Conservation (phyloP, 2,797 vertebrate genomes). For the Passerculus sandwichensis region DNA sequence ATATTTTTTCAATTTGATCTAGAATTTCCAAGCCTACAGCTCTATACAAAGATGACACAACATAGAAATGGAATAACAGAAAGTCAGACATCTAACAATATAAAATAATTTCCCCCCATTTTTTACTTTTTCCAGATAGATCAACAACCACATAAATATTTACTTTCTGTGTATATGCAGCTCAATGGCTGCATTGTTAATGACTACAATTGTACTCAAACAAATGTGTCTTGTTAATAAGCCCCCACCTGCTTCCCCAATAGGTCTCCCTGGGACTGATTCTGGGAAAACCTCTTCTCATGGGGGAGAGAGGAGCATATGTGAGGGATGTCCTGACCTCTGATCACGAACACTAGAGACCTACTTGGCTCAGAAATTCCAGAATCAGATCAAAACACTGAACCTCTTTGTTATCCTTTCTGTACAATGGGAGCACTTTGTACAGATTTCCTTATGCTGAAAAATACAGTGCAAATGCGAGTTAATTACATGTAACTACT, state of each 20-base stretch:
- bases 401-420: not conserved
- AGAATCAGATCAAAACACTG: not conserved
- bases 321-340: not conserved
- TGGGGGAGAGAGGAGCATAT: not conserved
- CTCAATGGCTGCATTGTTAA: constrained; percentile 10
- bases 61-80: not conserved
- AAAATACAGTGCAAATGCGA: not conserved
- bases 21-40: not conserved
- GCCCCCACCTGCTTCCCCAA: constrained; percentile 18
- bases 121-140: not conserved
- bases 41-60: not conserved
- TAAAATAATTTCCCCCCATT: not conserved
- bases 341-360: not conserved
- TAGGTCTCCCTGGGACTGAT: not conserved
- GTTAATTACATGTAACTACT: not conserved
- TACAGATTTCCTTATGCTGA: not conserved
- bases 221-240: not conserved
- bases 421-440: not conserved
- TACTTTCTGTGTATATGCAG: not conserved
- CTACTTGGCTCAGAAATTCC: not conserved
- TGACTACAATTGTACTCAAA: not conserved
- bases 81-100: not conserved
- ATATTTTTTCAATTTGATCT: not conserved
- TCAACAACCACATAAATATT: constrained; percentile 1
- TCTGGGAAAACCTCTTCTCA: not conserved